These are phyloP conservation scores for Limonius californicus DNA, from an alignment of 1,140 invertebrate genomes.

Conservation along the genomic window DNA sequence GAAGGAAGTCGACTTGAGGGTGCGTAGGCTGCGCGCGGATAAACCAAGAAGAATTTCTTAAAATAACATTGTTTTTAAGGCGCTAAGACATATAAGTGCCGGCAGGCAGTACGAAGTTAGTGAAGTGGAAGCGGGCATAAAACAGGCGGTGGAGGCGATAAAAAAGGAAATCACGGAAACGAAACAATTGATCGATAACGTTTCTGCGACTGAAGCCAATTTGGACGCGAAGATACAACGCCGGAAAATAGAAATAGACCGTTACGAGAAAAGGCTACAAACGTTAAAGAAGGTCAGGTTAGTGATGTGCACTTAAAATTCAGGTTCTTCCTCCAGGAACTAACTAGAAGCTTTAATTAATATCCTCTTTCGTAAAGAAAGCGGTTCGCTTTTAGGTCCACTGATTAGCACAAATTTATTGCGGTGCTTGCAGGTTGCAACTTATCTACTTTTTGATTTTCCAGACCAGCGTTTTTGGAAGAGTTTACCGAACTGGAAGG, in stretches of 20 bases:
- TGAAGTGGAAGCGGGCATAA: constrained; percentile 73
- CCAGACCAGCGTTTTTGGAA: constrained; percentile 92
- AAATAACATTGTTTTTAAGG: constrained; percentile 38
- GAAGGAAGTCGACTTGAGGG: constrained; percentile 83
- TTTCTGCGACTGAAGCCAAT: constrained; percentile 79
- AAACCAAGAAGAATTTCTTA: neutral
- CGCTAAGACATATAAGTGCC: constrained; percentile 49
- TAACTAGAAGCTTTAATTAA: neutral
- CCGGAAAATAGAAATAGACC: constrained; percentile 80
- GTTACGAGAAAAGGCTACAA: constrained; percentile 88
- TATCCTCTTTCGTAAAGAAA: neutral
- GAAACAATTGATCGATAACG: constrained; percentile 73
- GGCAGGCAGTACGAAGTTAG: constrained; percentile 76
- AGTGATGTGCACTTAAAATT: constrained; percentile 29
- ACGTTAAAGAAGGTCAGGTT: constrained; percentile 90
- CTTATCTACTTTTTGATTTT: neutral
- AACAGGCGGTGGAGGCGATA: constrained; percentile 64
- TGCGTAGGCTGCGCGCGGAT: constrained; percentile 47
- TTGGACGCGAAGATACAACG: constrained; percentile 91
- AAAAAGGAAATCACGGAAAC: constrained; percentile 69
- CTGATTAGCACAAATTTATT: neutral
- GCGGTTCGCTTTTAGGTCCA: neutral
- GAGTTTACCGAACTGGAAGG: constrained; percentile 91
- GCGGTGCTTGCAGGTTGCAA: neutral
- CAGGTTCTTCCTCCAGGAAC: neutral